phyloP scores from a whole-genome alignment of 2,888 invertebrate genomes.

The Tenodera sinensis region DNA sequence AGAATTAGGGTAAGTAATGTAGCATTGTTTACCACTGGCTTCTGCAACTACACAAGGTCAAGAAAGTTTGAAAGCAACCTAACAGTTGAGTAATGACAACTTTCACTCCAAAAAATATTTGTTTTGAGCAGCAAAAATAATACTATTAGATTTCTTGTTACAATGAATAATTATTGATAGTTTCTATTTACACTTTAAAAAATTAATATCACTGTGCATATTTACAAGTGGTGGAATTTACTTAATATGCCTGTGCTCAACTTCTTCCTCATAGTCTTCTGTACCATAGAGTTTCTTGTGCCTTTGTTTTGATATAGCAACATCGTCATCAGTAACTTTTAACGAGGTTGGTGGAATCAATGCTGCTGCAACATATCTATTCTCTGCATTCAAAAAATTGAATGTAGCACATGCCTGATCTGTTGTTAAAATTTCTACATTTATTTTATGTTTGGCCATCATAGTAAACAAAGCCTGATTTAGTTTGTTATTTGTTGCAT shows the following conservation, averaged over 20 bases:
- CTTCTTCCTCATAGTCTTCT: neutral
- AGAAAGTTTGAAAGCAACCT: neutral
- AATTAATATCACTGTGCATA: neutral
- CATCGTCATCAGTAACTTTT: conserved; percentile 55
- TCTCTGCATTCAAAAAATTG: conserved; percentile 86
- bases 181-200: neutral
- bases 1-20: too few relatives aligned
- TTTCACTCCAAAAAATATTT: neutral
- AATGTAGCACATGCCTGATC: conserved; percentile 85
- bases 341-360: conserved; percentile 48
- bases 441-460: conserved; percentile 56
- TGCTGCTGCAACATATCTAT: conserved; percentile 59
- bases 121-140: neutral
- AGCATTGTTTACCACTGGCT: neutral
- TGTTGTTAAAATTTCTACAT: conserved; percentile 75
- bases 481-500: conserved; percentile 43
- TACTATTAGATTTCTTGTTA: neutral
- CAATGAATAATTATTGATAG: neutral
- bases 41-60: neutral
- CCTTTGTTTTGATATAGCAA: conserved; percentile 40
- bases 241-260: neutral
- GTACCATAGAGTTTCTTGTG: conserved; percentile 15
- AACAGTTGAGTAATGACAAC: neutral
- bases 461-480: conserved; percentile 47
- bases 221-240: neutral